phyloP scores from a whole-genome alignment of 2,888 invertebrate species.

The Protodeltote pygarga region DNA sequence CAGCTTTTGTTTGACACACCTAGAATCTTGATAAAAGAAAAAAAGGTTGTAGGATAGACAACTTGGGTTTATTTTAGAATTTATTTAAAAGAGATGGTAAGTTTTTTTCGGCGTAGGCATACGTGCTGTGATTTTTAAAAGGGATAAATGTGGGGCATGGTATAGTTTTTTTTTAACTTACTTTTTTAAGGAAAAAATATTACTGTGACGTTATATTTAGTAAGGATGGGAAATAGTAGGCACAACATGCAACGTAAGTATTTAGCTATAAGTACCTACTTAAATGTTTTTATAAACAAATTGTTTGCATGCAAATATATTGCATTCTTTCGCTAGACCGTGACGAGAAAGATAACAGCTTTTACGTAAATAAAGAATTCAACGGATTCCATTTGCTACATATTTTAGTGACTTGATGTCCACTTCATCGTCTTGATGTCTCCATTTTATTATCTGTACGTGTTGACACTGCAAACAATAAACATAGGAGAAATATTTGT shows the following conservation, averaged over 20 bases:
- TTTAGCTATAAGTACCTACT: neutral
- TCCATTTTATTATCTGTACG: slow-evolving; percentile 18
- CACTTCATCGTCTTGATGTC: slow-evolving; percentile 12
- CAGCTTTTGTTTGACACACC: too few relatives aligned
- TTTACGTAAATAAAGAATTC: slow-evolving; percentile 10
- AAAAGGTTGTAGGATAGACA: too few relatives aligned
- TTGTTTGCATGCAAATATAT: slow-evolving; percentile 28
- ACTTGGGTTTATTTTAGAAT: too few relatives aligned
- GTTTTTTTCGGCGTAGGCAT: too few relatives aligned
- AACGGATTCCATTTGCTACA: neutral
- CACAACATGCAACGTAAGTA: slow-evolving; percentile 9
- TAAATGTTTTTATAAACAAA: slow-evolving; percentile 29
- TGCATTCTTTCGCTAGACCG: slow-evolving; percentile 18
- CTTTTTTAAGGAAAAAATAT: too few relatives aligned
- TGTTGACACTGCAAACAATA: slow-evolving; percentile 4
- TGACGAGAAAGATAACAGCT: slow-evolving; percentile 25
- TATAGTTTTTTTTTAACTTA: too few relatives aligned
- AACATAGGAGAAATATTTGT: neutral
- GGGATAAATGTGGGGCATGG: too few relatives aligned
- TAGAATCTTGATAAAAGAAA: too few relatives aligned
- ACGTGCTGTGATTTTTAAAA: too few relatives aligned
- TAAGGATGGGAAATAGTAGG: too few relatives aligned
- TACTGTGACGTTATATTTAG: too few relatives aligned
- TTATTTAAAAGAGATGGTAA: too few relatives aligned
- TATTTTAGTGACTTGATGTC: slow-evolving; percentile 17